A percentile compares a stretch with the other conserved stretches of the same genome.
phyloP scores from a whole-genome alignment of 1,140 invertebrate species.

The Brachionus asplanchnoidis region DNA sequence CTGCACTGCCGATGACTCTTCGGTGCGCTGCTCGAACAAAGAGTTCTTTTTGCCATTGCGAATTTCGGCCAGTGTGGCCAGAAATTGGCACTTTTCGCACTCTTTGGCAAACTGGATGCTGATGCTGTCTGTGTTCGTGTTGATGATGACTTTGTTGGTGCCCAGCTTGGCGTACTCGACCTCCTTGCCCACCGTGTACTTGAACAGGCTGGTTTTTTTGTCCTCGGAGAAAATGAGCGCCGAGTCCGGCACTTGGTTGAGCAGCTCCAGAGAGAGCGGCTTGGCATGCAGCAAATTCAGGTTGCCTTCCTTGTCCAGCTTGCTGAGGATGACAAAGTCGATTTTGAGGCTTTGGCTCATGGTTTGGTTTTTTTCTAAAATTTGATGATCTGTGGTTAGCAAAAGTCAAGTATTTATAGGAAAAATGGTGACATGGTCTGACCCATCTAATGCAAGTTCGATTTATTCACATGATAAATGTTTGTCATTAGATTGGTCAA shows the following conservation, averaged over 20 bases:
- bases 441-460: not conserved
- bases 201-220: not conserved
- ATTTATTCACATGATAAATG: not conserved
- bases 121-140: not conserved
- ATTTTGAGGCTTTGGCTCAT: slow-evolving; percentile 12
- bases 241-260: slow-evolving; percentile 6
- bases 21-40: slow-evolving; percentile 89
- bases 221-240: not conserved
- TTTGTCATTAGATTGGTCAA: not conserved
- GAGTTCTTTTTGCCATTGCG: slow-evolving; percentile 47
- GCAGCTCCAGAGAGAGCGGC: not conserved
- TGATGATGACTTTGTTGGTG: slow-evolving; percentile 25
- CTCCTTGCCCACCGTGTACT: not conserved
- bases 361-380: not conserved
- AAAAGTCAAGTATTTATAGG: not conserved
- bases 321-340: slow-evolving; percentile 16
- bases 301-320: slow-evolving; percentile 15
- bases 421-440: not conserved
- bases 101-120: slow-evolving; percentile 21
- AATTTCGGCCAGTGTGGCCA: not conserved
- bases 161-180: slow-evolving; percentile 24
- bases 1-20: slow-evolving; percentile 91
- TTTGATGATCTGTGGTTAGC: not conserved
- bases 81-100: not conserved
- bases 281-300: not conserved